A percentile compares a stretch with the other conserved stretches of the same genome.
phyloP scores from a whole-genome alignment of 2,113 vertebrate genomes.

The Daphoenositta chrysoptera region DNA sequence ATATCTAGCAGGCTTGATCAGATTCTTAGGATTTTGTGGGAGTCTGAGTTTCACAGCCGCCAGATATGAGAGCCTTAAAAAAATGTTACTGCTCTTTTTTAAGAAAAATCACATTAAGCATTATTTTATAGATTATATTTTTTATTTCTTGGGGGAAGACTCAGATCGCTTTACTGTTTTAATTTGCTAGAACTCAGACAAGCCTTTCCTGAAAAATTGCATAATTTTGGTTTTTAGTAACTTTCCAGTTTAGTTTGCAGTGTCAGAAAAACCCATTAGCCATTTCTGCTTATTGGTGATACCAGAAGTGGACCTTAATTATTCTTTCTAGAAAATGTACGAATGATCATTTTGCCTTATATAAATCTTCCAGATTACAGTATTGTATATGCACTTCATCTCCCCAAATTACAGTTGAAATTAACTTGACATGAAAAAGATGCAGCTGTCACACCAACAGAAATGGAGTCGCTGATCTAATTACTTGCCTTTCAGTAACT shows the following conservation, averaged over 20 bases:
- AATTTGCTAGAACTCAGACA: conserved; percentile 21
- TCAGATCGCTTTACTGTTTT: conserved; percentile 27
- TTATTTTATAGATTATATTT: conserved; percentile 10
- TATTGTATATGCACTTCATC: conserved; percentile 62
- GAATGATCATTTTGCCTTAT: conserved; percentile 75
- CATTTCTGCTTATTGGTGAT: conserved; percentile 54
- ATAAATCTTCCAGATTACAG: conserved; percentile 75
- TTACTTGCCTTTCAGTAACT: conserved; percentile 60
- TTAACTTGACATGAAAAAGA: conserved; percentile 48
- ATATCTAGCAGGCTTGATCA: conserved; percentile 68
- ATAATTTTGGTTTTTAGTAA: conserved; percentile 31
- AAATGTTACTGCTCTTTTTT: background rate
- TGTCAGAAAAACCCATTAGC: conserved; percentile 59
- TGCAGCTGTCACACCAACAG: conserved; percentile 42
- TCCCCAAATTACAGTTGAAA: conserved; percentile 50
- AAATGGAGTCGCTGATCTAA: conserved; percentile 51
- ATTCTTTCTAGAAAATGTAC: conserved; percentile 59
- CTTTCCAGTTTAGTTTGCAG: conserved; percentile 14
- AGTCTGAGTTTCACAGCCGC: conserved; percentile 63
- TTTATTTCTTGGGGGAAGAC: conserved; percentile 10
- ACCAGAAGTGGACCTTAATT: conserved; percentile 66
- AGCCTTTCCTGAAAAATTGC: background rate
- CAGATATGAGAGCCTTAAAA: conserved; percentile 70
- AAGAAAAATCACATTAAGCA: conserved; percentile 52
- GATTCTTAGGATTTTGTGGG: conserved; percentile 51